Conservation (phyloP, 2,888 invertebrate genomes). For the Oeneis ivallda region DNA sequence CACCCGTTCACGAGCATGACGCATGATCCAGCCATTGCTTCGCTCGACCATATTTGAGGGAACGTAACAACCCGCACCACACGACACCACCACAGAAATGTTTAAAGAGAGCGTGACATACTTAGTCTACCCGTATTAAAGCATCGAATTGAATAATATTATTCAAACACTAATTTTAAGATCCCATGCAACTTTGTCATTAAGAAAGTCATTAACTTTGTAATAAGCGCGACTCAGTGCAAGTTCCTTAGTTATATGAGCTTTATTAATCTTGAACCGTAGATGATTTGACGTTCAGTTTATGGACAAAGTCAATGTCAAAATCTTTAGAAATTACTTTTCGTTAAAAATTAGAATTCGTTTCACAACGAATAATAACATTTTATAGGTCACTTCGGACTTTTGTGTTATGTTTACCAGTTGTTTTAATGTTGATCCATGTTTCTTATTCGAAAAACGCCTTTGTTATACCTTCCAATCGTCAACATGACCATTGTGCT, state of each 20-base stretch:
- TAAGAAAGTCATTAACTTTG: too few relatives aligned
- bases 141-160: too few relatives aligned
- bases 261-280: not conserved
- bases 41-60: too few relatives aligned
- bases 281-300: not conserved
- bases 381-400: not conserved
- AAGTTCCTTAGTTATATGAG: not conserved
- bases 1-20: too few relatives aligned
- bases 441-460: slow-evolving; percentile 61
- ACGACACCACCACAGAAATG: too few relatives aligned
- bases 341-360: not conserved
- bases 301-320: not conserved
- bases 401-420: slow-evolving; percentile 4
- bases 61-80: too few relatives aligned
- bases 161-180: too few relatives aligned
- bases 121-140: too few relatives aligned
- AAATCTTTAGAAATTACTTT: not conserved
- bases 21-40: too few relatives aligned
- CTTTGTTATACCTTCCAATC: slow-evolving; percentile 62
- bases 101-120: too few relatives aligned
- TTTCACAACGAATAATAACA: not conserved
- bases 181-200: too few relatives aligned
- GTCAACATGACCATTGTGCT: slow-evolving; percentile 50
- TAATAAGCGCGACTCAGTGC: too few relatives aligned
- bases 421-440: slow-evolving; percentile 13